A percentile compares a stretch with the other conserved stretches of the same genome.
phyloP scores from a whole-genome alignment of 1,140 invertebrate genomes.

The Heliconius eleuchia region DNA sequence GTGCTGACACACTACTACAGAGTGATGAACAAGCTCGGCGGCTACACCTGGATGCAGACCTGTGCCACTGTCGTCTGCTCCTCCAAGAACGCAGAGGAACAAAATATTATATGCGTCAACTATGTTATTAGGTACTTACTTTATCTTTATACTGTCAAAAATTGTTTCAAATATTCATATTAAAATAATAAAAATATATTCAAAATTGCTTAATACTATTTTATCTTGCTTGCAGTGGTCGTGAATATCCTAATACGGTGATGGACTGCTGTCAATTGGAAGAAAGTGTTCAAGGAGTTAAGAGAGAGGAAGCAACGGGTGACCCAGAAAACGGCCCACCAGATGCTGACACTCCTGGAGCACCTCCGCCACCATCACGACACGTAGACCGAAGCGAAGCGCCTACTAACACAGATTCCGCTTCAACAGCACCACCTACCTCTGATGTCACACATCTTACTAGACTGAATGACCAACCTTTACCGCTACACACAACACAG shows the following conservation, averaged over 20 bases:
- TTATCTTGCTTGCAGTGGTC: conserved; percentile 87
- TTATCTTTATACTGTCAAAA: no score
- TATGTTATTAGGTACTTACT: conserved; percentile 92
- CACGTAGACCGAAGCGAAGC: conserved; percentile 69
- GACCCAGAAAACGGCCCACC: conserved; percentile 93
- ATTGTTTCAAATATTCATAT: not conserved
- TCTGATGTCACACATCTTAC: conserved; percentile 74
- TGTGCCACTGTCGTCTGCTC: conserved; percentile 98
- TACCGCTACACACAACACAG: conserved; percentile 69
- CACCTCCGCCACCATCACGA: conserved; percentile 68
- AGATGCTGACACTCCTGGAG: conserved; percentile 86
- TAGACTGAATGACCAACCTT: conserved; percentile 72
- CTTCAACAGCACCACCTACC: conserved; percentile 65
- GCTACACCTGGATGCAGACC: conserved; percentile 97
- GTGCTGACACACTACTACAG: conserved; percentile 97
- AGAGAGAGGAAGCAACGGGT: conserved; percentile 89
- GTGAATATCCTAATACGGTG: conserved; percentile 94
- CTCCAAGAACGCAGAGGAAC: conserved; percentile 96
- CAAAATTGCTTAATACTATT: conserved; percentile 76
- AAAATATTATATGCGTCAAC: conserved; percentile 97
- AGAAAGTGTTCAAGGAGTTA: conserved; percentile 88
- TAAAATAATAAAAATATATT: not conserved
- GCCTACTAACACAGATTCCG: conserved; percentile 58
- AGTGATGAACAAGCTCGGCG: conserved; percentile 97
- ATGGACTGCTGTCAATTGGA: conserved; percentile 96